A percentile compares a stretch with the other conserved stretches of the same genome.
These are phyloP conservation scores for Pyrrhia umbra DNA, from an alignment of 2,888 invertebrate genomes.

Conservation along the genomic window DNA sequence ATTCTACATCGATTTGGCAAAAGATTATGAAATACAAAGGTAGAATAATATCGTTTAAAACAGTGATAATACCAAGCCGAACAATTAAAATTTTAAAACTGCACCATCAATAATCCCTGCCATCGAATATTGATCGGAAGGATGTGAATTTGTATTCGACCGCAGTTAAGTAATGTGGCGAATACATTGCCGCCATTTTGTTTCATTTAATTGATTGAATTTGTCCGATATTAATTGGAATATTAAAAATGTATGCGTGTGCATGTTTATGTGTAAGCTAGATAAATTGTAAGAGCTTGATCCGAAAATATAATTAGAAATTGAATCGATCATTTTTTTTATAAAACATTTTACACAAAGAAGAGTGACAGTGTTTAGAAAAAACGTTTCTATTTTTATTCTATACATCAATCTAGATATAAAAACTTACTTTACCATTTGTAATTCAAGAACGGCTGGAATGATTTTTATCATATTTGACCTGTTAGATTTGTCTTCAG, in stretches of 20 bases:
- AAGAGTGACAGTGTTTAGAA: not conserved
- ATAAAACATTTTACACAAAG: not conserved
- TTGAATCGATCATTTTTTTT: not conserved
- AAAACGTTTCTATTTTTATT: too few species aligned
- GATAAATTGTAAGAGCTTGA: slow-evolving; percentile 40
- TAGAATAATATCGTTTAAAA: not conserved
- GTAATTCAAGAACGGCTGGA: too few species aligned
- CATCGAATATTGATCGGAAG: slow-evolving; percentile 34
- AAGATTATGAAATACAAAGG: not conserved
- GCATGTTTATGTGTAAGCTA: slow-evolving; percentile 20
- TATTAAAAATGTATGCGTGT: slow-evolving; percentile 41
- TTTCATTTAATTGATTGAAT: slow-evolving; percentile 38
- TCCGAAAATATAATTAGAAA: slow-evolving; percentile 2
- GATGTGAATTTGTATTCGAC: slow-evolving; percentile 27
- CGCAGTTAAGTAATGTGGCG: slow-evolving; percentile 34
- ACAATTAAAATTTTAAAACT: slow-evolving; percentile 33
- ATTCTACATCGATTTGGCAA: not conserved
- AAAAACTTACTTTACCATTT: too few species aligned
- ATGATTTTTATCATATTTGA: too few species aligned
- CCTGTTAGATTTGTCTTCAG: too few species aligned
- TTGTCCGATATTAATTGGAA: slow-evolving; percentile 17
- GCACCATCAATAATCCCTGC: slow-evolving; percentile 16
- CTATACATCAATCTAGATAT: too few species aligned
- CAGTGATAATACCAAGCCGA: not conserved
- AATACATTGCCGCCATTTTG: slow-evolving; percentile 32